Evolutionary conservation across 2,113 vertebrate species (phyloP), one percentile per base, ranked within the genome.

Genomic region (Romanogobio albipinnatus): DNA sequence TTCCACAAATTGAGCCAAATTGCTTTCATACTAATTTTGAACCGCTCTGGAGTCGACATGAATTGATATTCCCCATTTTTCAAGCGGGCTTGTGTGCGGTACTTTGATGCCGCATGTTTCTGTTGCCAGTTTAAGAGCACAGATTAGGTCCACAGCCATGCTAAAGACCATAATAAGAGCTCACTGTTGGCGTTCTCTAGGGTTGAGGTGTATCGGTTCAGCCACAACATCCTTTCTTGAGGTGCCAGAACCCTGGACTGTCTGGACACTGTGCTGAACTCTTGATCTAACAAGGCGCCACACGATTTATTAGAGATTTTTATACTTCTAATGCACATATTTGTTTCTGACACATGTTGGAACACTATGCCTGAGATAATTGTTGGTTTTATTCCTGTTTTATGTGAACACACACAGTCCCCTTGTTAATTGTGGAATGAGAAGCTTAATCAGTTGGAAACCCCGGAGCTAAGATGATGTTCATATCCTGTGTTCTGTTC

Each of bases 281-380:
- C 85, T 90, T 82, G 56, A 86, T 90, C 88, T 88, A 89, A 89
- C 83, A 88, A 85, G 87, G 79, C 87, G 89, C 81, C 89, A 91
- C 87, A 84, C 84, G 76, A 87, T 93, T 92, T 88, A 89, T 89
- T 91, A 76, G 77, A 84, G 45, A 64, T 80, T 77, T 81, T 80
- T 64, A 56, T 75, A 82, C 74, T 86, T 90, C 88, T 88, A 89
- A 90, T 66, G 86, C 84, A 66, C 81, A 78, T 88, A 86, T 89
- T 87, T 87, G 85, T 79, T 82, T 82, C 81, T 81, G 76, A 90
- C 85, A 86, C 87, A 82, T 81, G 68, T 86, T 64, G 49, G 22
- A 59, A 61, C 59, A 71, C 49, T 36, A 43, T n/a, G 68, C 45
- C 51, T 70, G 43, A 81, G 84, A 53, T 84, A 70, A 76, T 76